Evolutionary conservation across 2,113 vertebrate species (phyloP).

Genomic region (Peromyscus maniculatus): DNA sequence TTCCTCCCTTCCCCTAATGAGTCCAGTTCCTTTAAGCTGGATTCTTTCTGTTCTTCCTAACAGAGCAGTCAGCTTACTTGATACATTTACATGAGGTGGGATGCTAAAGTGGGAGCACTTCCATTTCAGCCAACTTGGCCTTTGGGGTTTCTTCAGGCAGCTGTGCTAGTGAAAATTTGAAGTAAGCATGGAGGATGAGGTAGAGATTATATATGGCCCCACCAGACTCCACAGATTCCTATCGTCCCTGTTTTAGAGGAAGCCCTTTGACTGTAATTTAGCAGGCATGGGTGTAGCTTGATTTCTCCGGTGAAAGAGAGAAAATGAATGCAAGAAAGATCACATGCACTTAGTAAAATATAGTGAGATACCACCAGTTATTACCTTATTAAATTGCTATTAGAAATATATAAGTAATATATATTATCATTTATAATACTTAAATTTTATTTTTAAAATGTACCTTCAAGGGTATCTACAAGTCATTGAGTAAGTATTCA

Average conservation of each 20-base stretch:
- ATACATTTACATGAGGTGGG: neutral
- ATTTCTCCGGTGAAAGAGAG: conserved; percentile 37
- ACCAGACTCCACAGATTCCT: neutral
- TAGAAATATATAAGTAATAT: conserved; percentile 46
- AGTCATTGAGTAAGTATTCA: conserved; percentile 28
- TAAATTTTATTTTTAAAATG: conserved; percentile 42
- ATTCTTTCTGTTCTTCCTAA: conserved; percentile 17
- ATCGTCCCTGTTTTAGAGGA: neutral
- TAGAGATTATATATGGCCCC: neutral
- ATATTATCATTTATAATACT: conserved; percentile 40
- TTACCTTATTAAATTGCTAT: neutral
- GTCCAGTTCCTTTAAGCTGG: neutral
- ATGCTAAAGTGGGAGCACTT: neutral
- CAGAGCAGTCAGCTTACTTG: conserved; percentile 12
- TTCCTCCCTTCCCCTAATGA: neutral
- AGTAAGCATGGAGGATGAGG: neutral
- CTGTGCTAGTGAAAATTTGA: neutral
- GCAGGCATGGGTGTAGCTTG: neutral
- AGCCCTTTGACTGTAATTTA: conserved; percentile 15
- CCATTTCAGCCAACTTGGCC: neutral
- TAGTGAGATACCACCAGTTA: neutral
- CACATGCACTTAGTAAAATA: conserved; percentile 25
- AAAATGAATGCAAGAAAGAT: conserved; percentile 53
- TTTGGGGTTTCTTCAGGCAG: neutral
- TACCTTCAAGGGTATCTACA: neutral